These are phyloP conservation scores for Pica pica DNA, from an alignment of 2,113 vertebrate genomes.

Conservation along the genomic window DNA sequence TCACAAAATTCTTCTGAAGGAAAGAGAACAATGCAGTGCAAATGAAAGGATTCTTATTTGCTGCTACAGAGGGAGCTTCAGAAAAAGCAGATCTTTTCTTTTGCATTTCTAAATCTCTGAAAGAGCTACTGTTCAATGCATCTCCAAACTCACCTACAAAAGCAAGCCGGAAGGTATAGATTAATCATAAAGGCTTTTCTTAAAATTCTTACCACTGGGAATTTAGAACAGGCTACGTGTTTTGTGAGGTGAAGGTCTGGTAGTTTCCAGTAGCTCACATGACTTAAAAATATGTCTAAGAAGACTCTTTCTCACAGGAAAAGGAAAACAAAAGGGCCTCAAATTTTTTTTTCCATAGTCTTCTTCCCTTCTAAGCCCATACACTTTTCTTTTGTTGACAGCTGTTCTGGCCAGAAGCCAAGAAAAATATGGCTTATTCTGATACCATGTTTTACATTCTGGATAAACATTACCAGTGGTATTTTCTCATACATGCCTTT, in stretches of 20 bases:
- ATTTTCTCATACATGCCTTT: slow-evolving; percentile 24
- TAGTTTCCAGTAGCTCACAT: not conserved
- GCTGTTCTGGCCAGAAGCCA: slow-evolving; percentile 46
- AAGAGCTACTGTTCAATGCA: not conserved
- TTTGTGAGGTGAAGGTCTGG: not conserved
- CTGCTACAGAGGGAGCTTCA: not conserved
- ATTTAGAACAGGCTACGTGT: not conserved
- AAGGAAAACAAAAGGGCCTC: slow-evolving; percentile 25
- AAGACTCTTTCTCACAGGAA: not conserved
- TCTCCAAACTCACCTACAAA: not conserved
- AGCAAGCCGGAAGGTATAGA: not conserved
- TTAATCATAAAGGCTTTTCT: not conserved
- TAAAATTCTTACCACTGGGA: not conserved
- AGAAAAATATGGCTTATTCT: slow-evolving; percentile 28
- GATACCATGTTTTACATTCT: slow-evolving; percentile 10
- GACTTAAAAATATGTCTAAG: not conserved
- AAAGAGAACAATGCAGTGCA: not conserved
- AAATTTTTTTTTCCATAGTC: not conserved
- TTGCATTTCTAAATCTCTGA: not conserved
- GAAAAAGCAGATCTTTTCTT: not conserved
- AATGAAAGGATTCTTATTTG: slow-evolving; percentile 1
- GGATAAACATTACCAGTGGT: slow-evolving; percentile 11
- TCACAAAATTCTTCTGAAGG: not conserved
- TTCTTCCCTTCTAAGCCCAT: not conserved
- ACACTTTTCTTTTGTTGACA: slow-evolving; percentile 32